Conservation (phyloP, 2,797 vertebrate species). For the Muraenolepis orangiensis region DNA sequence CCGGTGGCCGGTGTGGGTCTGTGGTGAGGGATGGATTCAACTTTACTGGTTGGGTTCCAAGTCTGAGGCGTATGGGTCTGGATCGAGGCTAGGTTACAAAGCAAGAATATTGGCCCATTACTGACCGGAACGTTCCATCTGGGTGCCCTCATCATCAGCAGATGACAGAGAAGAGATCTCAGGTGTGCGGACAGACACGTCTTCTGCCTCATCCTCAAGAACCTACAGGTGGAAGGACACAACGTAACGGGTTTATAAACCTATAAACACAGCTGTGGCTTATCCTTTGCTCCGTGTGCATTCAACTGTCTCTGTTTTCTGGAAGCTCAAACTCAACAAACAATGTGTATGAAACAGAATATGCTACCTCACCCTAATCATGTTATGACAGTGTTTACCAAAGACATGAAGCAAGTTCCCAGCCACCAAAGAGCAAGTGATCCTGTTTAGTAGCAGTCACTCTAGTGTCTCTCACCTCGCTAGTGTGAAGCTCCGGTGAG, state of each 20-base stretch:
- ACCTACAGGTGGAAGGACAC: neutral
- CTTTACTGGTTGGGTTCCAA: neutral
- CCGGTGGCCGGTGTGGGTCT: constrained; percentile 47
- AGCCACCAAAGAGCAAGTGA: neutral
- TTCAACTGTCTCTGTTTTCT: neutral
- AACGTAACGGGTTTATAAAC: neutral
- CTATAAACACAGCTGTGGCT: neutral
- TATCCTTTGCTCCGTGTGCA: neutral
- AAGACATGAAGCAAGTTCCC: neutral
- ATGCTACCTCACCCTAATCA: neutral
- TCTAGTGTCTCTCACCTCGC: neutral
- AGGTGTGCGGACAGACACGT: neutral
- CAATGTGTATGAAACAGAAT: neutral
- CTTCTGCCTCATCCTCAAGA: neutral
- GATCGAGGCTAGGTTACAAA: neutral
- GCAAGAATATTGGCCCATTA: neutral
- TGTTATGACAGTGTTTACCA: neutral
- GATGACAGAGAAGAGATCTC: neutral
- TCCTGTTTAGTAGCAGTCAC: neutral
- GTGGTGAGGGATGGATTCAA: constrained; percentile 6
- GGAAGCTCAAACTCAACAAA: neutral
- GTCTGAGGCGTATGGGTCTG: neutral
- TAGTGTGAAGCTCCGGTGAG: neutral
- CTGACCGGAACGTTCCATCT: neutral
- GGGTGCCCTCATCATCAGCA: neutral